Evolutionary conservation across 2,888 invertebrate genomes (phyloP).

Genomic region (Athrips mouffetella): DNA sequence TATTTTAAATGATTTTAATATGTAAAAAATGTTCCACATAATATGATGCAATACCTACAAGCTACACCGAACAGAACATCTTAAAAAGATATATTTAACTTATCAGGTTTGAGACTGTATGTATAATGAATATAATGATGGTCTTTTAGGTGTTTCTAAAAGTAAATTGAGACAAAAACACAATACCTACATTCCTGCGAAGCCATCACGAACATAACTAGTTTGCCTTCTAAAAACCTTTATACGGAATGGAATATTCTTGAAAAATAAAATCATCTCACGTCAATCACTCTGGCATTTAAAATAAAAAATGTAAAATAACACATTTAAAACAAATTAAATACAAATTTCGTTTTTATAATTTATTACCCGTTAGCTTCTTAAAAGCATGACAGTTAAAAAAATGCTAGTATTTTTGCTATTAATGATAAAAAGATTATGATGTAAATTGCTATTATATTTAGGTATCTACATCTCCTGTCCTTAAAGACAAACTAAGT

Average conservation of each 20-base stretch:
- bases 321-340: background rate
- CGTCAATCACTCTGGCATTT: background rate
- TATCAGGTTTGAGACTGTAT: slow-evolving; percentile 4
- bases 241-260: background rate
- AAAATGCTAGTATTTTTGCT: too few species aligned
- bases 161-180: background rate
- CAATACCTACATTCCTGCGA: too few species aligned
- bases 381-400: background rate
- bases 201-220: background rate
- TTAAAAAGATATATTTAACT: slow-evolving; percentile 2
- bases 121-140: background rate
- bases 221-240: background rate
- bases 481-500: too few species aligned
- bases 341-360: background rate
- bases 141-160: background rate
- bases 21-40: slow-evolving; percentile 28
- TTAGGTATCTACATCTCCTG: too few species aligned
- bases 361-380: background rate
- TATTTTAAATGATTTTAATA: slow-evolving; percentile 54
- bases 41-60: slow-evolving; percentile 28
- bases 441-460: too few species aligned
- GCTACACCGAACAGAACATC: slow-evolving; percentile 2
- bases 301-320: background rate
- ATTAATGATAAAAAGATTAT: too few species aligned
- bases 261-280: background rate